phyloP scores from a whole-genome alignment of 30 jellyfish, hydroid and myxozoan species.

The Aurelia aurita complex sp. Pacific region DNA sequence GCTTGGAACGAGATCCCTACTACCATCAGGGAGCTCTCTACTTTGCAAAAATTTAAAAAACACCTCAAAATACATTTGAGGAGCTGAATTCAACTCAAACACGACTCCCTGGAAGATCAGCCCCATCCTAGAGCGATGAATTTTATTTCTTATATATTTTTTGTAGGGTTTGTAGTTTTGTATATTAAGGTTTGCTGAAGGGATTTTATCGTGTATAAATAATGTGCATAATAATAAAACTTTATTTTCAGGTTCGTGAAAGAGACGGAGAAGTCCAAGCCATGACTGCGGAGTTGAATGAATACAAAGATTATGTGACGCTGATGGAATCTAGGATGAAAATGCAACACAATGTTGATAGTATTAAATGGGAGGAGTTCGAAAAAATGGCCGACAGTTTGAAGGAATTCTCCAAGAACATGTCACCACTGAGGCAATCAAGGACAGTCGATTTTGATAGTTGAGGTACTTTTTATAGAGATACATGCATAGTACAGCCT shows the following conservation, averaged over 20 bases:
- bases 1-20: too few species aligned
- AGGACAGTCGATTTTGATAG: slow-evolving; percentile 48
- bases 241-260: slow-evolving; percentile 53
- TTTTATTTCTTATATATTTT: too few species aligned
- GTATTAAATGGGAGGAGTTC: slow-evolving; percentile 94
- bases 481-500: not conserved
- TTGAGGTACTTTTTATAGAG: not conserved
- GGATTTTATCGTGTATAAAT: too few species aligned
- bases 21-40: too few species aligned
- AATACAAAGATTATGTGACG: slow-evolving; percentile 21
- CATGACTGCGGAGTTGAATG: slow-evolving; percentile 26
- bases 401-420: slow-evolving; percentile 82
- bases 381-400: slow-evolving; percentile 92
- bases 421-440: slow-evolving; percentile 79
- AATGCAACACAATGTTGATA: slow-evolving; percentile 69
- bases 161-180: too few species aligned
- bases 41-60: too few species aligned
- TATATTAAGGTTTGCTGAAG: too few species aligned
- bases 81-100: too few species aligned
- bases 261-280: slow-evolving; percentile 62
- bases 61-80: too few species aligned
- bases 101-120: too few species aligned
- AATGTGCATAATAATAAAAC: not conserved
- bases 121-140: too few species aligned
- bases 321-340: slow-evolving; percentile 57